Evolutionary conservation across 1,140 invertebrate genomes (phyloP).

Genomic region (Drosophila neocordata): DNA sequence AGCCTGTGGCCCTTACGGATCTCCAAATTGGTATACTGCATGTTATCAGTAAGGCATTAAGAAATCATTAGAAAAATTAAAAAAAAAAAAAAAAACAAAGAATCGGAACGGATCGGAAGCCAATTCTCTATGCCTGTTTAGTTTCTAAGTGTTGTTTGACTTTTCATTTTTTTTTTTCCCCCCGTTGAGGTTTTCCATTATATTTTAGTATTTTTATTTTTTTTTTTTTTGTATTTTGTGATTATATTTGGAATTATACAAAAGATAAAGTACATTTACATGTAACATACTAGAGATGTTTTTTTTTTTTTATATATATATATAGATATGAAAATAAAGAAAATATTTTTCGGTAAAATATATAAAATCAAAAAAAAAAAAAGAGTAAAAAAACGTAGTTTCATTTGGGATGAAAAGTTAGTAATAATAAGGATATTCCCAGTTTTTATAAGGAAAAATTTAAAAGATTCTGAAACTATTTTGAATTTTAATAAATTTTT

Average conservation of each 20-base stretch:
- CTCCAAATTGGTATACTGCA: slow-evolving; percentile 77
- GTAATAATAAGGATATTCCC: no score
- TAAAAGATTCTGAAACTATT: no score
- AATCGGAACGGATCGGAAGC: neutral
- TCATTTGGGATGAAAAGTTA: no score
- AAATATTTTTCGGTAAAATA: neutral
- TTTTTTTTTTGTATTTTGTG: slow-evolving; percentile 13
- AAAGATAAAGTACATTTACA: neutral
- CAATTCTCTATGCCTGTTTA: slow-evolving; percentile 47
- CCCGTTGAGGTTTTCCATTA: slow-evolving; percentile 28
- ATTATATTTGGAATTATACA: slow-evolving; percentile 28
- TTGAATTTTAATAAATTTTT: no score
- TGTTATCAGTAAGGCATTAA: slow-evolving; percentile 72
- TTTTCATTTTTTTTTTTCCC: slow-evolving; percentile 44
- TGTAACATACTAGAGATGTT: neutral
- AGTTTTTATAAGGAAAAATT: no score
- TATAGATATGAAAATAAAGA: neutral
- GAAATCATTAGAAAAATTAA: slow-evolving; percentile 57
- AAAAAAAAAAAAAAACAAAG: slow-evolving; percentile 1
- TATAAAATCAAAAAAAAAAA: neutral
- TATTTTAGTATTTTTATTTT: slow-evolving; percentile 17
- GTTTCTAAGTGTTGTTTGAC: slow-evolving; percentile 67
- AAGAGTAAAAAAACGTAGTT: no score
- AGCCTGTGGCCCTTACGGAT: slow-evolving; percentile 76
- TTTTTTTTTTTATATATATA: neutral